Base-by-base conservation (phyloP, 1,140 invertebrate genomes). In the Caenorhabditis briggsae region DNA sequence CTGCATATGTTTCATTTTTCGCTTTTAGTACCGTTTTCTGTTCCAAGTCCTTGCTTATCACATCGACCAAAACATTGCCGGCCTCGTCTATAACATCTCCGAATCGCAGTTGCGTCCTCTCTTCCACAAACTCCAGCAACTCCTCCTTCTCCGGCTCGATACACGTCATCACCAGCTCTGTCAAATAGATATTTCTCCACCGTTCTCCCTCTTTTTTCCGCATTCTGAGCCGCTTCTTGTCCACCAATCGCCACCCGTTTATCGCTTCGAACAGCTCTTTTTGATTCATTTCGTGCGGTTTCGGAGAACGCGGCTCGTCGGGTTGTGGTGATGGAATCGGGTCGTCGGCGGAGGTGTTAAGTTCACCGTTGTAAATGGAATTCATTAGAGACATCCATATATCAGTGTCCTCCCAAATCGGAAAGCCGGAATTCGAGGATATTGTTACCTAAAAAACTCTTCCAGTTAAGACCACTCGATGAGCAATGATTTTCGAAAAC, bases 121-220 rank as follows among this genome's bases (percentile, higher is more conserved):
- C 46, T 18, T 50, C 20, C 6, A 78, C n/a, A 50, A 53, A 5
- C 23, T 50, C 3, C n/a, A 78, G 11, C n/a, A 50, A 25, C 12
- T 23, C 70, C 2, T 6, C 2, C 18, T 78, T 23, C 8, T 11
- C 53, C 20, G 43, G 70, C 11, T 78, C 70, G 11, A 78, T 5
- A 20, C 14, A 46, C 25, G 43, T 50, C 70, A 50, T 53, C 18
- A 46, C 70, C 14, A 78, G n/a, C n/a, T 78, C 46, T n/a, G 70
- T 78, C 46, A 53, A 53, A 23, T 78, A 78, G 18, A 78, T 46
- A 50, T 50, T 78, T n/a, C n/a, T 78, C 70, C 70, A 78, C 12
- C 14, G n/a, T 43, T 18, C 70, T 18, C 33, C 70, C 3, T 50
- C n/a, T 23, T 50, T 78, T 78, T 20, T 48, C 18, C 70, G 5